phyloP scores from a whole-genome alignment of 2,113 vertebrate genomes.

The Pogonocichla stellata region DNA sequence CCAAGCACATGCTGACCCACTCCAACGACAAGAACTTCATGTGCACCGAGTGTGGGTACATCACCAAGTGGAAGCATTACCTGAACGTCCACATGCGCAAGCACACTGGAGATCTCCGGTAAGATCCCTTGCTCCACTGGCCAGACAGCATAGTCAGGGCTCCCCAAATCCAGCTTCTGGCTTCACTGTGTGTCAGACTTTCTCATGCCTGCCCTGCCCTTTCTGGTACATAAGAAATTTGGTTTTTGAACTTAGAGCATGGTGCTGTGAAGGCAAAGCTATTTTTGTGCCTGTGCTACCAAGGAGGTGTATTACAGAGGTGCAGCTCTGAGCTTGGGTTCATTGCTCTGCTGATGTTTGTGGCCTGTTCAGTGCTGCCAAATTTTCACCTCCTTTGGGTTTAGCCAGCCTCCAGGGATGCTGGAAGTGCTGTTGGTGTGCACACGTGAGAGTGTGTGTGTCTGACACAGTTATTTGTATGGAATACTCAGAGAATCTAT shows the following conservation, averaged over 20 bases:
- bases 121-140: background rate
- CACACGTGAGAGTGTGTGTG: fast-evolving
- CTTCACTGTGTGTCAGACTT: background rate
- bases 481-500: background rate
- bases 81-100: slow-evolving; percentile 97
- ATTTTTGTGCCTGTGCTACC: background rate
- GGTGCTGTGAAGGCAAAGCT: background rate
- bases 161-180: background rate
- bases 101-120: slow-evolving; percentile 95
- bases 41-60: slow-evolving; percentile 95
- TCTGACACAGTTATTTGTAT: fast-evolving
- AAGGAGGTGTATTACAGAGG: background rate
- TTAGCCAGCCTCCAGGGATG: background rate
- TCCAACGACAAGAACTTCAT: slow-evolving; percentile 92
- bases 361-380: background rate
- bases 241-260: background rate
- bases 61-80: slow-evolving; percentile 98
- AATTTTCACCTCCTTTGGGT: background rate
- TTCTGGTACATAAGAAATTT: background rate
- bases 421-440: background rate
- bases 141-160: background rate
- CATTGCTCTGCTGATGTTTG: background rate
- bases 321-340: background rate
- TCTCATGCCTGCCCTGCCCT: background rate
- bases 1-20: slow-evolving; percentile 96